Evolutionary conservation across 2,888 invertebrate species (phyloP).

Genomic region (Cecidostiba fungosa): DNA sequence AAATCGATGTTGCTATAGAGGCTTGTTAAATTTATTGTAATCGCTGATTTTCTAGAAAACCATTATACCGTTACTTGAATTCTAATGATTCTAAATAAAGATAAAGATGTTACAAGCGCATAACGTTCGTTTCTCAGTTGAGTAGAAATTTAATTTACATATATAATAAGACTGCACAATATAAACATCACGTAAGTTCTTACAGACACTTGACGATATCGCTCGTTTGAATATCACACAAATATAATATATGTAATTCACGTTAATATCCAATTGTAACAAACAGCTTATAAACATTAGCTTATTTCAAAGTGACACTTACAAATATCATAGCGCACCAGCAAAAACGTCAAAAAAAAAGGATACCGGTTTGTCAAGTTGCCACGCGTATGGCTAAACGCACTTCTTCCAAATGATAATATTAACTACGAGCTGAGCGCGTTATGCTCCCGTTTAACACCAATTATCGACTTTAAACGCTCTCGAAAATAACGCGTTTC

Average conservation of each 20-base stretch:
- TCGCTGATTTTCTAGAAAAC: neutral
- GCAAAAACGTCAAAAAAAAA: neutral
- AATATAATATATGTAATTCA: too few species aligned
- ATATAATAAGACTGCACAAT: too few species aligned
- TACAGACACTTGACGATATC: too few species aligned
- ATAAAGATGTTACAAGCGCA: neutral
- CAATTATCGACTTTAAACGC: constrained; percentile 6
- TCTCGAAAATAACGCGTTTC: neutral
- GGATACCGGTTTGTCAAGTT: constrained; percentile 1
- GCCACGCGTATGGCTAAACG: neutral
- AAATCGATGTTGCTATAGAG: neutral
- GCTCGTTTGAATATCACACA: too few species aligned
- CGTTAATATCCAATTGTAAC: too few species aligned
- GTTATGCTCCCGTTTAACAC: neutral
- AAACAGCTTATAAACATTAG: neutral
- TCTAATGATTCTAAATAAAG: neutral
- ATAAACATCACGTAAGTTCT: too few species aligned
- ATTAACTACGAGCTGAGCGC: neutral
- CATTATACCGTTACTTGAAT: constrained; percentile 1
- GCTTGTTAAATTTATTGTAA: neutral
- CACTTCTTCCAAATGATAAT: neutral
- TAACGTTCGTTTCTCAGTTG: neutral
- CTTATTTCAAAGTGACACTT: neutral
- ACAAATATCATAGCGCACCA: neutral
- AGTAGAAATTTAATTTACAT: neutral